phyloP scores from a whole-genome alignment of 2,797 vertebrate species.

The Oreochromis mossambicus region DNA sequence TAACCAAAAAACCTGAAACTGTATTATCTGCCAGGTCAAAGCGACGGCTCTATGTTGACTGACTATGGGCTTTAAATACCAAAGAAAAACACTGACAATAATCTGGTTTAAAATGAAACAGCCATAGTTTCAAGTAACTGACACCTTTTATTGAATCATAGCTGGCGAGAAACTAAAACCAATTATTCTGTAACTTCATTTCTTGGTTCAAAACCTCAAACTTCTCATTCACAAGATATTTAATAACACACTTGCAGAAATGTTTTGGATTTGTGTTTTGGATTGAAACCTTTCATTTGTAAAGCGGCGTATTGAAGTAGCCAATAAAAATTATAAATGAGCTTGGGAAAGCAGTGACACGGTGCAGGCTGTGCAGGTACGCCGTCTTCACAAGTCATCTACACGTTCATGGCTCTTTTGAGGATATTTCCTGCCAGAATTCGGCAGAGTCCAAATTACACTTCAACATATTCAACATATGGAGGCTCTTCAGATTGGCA shows the following conservation, averaged over 20 bases:
- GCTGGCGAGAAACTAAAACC: slow-evolving; percentile 3
- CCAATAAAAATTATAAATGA: slow-evolving; percentile 50
- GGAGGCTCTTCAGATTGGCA: slow-evolving; percentile 31
- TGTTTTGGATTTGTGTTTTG: slow-evolving; percentile 31
- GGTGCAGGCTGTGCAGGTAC: slow-evolving; percentile 35
- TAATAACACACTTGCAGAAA: slow-evolving; percentile 18
- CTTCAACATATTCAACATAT: slow-evolving; percentile 12
- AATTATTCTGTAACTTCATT: slow-evolving; percentile 20
- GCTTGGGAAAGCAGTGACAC: slow-evolving; percentile 4
- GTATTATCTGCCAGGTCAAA: background rate
- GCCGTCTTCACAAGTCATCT: slow-evolving; percentile 37
- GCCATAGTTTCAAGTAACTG: background rate
- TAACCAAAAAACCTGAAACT: background rate
- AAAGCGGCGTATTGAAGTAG: slow-evolving; percentile 13
- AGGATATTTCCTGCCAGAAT: slow-evolving; percentile 46
- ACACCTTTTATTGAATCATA: slow-evolving; percentile 6
- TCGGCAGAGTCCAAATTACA: slow-evolving; percentile 7
- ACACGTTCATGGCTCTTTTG: slow-evolving; percentile 34
- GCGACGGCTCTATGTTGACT: background rate
- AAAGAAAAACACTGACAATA: background rate
- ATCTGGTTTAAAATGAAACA: background rate
- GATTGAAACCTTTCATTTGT: slow-evolving; percentile 32
- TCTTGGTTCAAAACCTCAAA: background rate
- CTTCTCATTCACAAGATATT: slow-evolving; percentile 27
- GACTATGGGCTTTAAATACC: background rate